Conservation (phyloP, 2,113 vertebrate species). For the Leucopternis melanops region DNA sequence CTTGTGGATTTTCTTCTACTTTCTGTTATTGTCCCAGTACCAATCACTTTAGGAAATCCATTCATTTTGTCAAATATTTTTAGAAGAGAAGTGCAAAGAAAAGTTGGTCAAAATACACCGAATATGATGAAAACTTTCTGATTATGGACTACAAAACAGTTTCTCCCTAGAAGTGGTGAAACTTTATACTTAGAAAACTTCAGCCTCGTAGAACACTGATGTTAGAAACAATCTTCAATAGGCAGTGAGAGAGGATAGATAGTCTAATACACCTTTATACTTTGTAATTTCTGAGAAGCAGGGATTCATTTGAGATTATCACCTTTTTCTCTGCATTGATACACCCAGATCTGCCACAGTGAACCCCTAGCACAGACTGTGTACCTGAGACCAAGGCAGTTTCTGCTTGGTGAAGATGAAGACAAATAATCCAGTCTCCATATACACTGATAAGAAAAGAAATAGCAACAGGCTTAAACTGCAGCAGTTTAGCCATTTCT, state of each 20-base stretch:
- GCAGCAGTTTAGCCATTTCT: not conserved
- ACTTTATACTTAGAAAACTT: not conserved
- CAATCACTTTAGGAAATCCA: not conserved
- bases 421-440: not conserved
- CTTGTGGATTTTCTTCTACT: not conserved
- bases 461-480: not conserved
- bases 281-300: not conserved
- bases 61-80: not conserved
- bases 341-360: not conserved
- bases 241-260: not conserved
- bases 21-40: not conserved
- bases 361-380: not conserved
- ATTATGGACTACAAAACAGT: not conserved
- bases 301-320: not conserved
- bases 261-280: not conserved
- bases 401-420: not conserved
- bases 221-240: not conserved
- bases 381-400: not conserved
- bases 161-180: not conserved
- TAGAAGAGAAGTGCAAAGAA: not conserved
- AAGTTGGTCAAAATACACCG: not conserved
- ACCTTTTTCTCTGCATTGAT: not conserved
- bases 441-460: not conserved
- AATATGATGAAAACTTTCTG: not conserved
- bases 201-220: not conserved